Evolutionary conservation across 2,797 vertebrate species (phyloP).

Genomic region (Aldrovandia affinis): DNA sequence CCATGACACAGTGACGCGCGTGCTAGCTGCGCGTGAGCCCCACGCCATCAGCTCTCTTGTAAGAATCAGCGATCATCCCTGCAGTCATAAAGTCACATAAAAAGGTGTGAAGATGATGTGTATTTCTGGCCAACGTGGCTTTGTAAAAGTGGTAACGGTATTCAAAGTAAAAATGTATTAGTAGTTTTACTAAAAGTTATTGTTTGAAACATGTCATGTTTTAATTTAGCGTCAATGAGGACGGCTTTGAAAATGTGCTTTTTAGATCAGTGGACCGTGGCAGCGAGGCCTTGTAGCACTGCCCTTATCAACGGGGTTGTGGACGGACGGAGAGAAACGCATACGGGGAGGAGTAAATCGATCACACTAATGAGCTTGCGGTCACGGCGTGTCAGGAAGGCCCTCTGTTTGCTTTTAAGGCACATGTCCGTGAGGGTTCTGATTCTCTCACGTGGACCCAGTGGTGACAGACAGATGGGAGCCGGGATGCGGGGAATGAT

Average conservation of each 20-base stretch:
- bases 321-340: background rate
- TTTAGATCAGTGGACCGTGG: background rate
- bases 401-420: background rate
- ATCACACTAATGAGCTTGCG: background rate
- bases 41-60: background rate
- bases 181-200: too few species aligned
- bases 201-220: background rate
- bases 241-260: background rate
- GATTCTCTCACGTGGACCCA: background rate
- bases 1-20: background rate
- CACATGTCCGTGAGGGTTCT: background rate
- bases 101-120: background rate
- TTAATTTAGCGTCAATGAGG: background rate
- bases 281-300: background rate
- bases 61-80: too few species aligned
- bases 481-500: background rate
- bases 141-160: background rate
- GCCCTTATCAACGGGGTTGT: background rate
- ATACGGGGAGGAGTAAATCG: background rate
- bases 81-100: background rate
- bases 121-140: background rate
- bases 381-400: background rate
- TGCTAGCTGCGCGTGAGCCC: background rate
- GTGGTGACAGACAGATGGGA: background rate
- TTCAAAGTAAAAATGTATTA: too few species aligned